Base-by-base conservation (phyloP, 2,113 vertebrate genomes). In the Pithys albifrons region DNA sequence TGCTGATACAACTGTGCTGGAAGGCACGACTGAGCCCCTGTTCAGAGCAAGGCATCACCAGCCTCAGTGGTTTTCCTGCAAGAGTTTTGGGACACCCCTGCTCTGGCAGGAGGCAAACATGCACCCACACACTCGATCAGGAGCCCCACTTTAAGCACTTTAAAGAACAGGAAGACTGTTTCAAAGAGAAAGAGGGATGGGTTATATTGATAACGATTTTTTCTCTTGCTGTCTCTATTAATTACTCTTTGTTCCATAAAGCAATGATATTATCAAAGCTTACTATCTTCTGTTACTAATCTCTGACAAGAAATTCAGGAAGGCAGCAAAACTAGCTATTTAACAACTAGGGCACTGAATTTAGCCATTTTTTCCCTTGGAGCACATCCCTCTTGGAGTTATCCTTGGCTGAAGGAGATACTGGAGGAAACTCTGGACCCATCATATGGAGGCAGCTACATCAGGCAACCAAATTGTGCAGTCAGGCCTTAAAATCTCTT, bases 1-100 rank as follows among this genome's bases (percentile, higher is more conserved):
- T 59, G 29, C 45, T 62, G 2, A 0, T 18, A n/a, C 1, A 2
- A 7, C 48, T 2, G 0, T 24, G 22, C 48, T 33, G 45, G 12
- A 25, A 85, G 11, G 4, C 35, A 65, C 1, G 0, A 54, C 33
- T 0, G 1, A 62, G 41, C 31, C 22, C 14, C 28, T 4, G 0
- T 19, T 14, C 1, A 0, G 67, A 57, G 9, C 3, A 6, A 46
- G 22, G n/a, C 6, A 58, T 19, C 6, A 1, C 35, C 64, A 45
- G 15, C 14, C 48, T 23, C 35, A 4, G 8, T 1, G 10, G 19
- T 33, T 58, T 49, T 77, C 46, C 73, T 15, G 22, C 16, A 43
- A 11, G 29, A 52, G 19, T 62, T 46, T 13, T 2, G 1, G 59
- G n/a, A 51, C 22, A 91, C 17, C 37, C 12, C 31, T 1, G 1